Evolutionary conservation across 2,797 vertebrate species (phyloP), one percentile per base, ranked within the genome.

Genomic region (Loris lydekkerianus): DNA sequence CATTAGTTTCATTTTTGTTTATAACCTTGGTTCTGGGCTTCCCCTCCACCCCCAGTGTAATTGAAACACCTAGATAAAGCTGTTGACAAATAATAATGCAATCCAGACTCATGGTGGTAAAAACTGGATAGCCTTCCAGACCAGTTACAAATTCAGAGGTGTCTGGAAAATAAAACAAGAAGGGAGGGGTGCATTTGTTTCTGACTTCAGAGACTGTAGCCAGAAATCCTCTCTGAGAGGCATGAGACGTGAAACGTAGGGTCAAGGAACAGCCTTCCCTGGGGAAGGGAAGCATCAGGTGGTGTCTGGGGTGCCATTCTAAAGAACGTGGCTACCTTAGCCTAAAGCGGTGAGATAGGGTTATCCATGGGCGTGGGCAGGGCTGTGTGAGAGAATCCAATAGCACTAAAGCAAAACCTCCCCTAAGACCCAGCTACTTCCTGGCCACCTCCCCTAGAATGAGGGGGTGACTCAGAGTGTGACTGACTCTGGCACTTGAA

Each of bases 381-480:
- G 67, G 76, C 81, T 78, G 23, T 61, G 93, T 78, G 65, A 85
- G 84, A 72, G 43, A 93, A 82, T 67, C 72, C 81, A 15, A 43
- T 29, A 15, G 73, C 53, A 69, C 76, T 92, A 87, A 88, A 92
- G 96, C 92, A 88, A 91, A 93, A 60, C 95, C 92, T 95, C 92
- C 77, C 89, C 91, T 40, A 63, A 90, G 95, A 82, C 73, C 5
- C 1, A 10, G n/a, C 92, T 94, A 92, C 92, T 96, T 96, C 83
- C 95, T 93, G 89, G 86, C 90, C 2, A 23, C 93, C 88, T 96
- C 86, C 89, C 61, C 46, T 43, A 86, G 80, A 77, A 76, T 18
- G 60, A 90, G 60, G 86, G 69, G 61, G 85, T 96, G 93, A 96
- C 95, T 96, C 97, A 96, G 76, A 86, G 84, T 67, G 83, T 72